Evolutionary conservation across 2,113 vertebrate species (phyloP).

Genomic region (Antechinus flavipes): DNA sequence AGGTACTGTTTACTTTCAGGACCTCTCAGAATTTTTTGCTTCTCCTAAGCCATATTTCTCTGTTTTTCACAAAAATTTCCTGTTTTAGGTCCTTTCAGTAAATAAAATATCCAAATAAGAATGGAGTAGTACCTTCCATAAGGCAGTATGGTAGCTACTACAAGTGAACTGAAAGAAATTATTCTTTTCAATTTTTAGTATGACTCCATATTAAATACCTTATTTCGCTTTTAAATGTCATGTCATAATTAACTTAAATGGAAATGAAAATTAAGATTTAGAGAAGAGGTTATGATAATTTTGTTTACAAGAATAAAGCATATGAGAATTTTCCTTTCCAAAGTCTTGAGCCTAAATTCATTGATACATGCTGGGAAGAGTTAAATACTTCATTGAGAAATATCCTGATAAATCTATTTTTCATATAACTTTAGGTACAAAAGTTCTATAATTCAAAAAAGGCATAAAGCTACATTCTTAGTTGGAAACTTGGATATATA

Average conservation of each 20-base stretch:
- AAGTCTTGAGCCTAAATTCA: not conserved
- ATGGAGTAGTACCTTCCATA: not conserved
- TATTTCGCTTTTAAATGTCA: not conserved
- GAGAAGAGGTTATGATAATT: not conserved
- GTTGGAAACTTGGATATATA: not conserved
- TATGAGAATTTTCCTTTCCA: not conserved
- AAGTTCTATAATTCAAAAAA: not conserved
- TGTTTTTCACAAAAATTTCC: not conserved
- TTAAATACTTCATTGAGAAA: not conserved
- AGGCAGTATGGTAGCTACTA: not conserved
- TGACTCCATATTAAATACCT: not conserved
- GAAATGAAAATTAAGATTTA: not conserved
- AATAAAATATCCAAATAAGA: not conserved
- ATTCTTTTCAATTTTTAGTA: not conserved
- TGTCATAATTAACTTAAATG: not conserved
- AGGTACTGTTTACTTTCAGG: not conserved
- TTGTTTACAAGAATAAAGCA: not conserved
- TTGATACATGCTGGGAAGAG: not conserved
- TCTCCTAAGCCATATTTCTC: not conserved
- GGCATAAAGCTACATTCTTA: not conserved
- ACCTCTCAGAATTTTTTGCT: not conserved
- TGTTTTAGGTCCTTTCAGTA: not conserved
- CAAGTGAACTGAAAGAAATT: not conserved
- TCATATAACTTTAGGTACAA: not conserved
- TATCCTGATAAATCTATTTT: not conserved